Evolutionary conservation across 2,888 invertebrate species (phyloP).

Genomic region (Acrobasis suavella): DNA sequence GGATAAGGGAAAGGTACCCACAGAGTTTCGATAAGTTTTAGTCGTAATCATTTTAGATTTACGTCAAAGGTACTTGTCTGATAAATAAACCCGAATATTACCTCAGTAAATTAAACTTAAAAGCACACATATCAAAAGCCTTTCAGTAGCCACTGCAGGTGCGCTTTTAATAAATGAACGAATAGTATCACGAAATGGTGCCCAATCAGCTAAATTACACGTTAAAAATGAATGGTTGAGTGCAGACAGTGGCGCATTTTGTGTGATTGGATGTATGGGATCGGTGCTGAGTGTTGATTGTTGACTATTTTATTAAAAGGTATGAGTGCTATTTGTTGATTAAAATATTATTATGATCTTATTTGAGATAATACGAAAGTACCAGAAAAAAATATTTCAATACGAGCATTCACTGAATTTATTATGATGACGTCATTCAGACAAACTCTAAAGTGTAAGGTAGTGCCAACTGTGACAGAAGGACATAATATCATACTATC

Average conservation of each 20-base stretch:
- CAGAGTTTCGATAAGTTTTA: no score
- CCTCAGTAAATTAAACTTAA: background rate
- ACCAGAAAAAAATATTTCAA: no score
- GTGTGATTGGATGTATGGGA: conserved; percentile 12
- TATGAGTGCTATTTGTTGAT: background rate
- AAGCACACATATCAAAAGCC: conserved; percentile 12
- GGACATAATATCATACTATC: no score
- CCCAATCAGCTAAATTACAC: conserved; percentile 35
- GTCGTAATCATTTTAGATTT: no score
- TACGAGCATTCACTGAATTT: no score
- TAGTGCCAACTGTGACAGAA: no score
- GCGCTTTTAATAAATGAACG: conserved; percentile 36
- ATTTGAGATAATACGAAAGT: no score
- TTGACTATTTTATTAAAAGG: conserved; percentile 5
- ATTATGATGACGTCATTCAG: no score
- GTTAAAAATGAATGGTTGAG: conserved; percentile 18
- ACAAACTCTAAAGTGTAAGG: no score
- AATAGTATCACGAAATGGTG: conserved; percentile 36
- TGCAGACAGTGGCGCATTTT: conserved; percentile 4
- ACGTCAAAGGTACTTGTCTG: no score
- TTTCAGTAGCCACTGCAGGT: conserved; percentile 29
- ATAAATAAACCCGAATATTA: no score
- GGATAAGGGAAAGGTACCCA: no score
- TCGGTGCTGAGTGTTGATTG: background rate
- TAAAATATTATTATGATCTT: background rate